phyloP scores from a whole-genome alignment of 2,113 vertebrate genomes.

The Charina bottae region DNA sequence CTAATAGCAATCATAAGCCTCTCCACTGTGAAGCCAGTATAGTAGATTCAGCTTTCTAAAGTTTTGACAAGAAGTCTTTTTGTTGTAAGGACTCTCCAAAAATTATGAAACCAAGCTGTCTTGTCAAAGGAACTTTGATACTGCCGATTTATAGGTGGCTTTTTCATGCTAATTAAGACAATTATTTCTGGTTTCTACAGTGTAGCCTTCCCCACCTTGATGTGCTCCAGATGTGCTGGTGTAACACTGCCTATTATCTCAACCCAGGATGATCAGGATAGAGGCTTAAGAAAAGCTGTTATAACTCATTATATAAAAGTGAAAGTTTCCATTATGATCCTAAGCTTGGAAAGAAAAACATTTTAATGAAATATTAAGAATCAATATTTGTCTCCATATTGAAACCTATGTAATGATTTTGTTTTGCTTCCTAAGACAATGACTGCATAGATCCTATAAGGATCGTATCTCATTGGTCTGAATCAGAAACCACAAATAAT shows the following conservation, averaged over 20 bases:
- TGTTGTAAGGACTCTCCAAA: background rate
- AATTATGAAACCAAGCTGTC: background rate
- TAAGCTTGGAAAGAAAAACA: background rate
- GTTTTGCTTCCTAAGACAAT: background rate
- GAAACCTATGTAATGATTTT: background rate
- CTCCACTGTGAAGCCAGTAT: background rate
- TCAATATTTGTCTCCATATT: background rate
- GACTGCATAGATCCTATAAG: background rate
- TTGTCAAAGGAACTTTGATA: background rate
- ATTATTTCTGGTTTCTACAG: background rate
- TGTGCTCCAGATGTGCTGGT: background rate
- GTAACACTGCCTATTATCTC: background rate
- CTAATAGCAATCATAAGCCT: background rate
- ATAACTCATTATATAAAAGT: background rate
- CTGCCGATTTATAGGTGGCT: background rate
- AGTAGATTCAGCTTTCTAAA: background rate
- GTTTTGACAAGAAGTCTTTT: background rate
- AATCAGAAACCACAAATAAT: background rate
- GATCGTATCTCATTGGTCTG: background rate
- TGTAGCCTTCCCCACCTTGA: background rate
- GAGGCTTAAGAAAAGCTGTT: background rate
- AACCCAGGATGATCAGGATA: background rate
- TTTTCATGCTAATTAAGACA: constrained; percentile 5
- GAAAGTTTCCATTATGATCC: background rate
- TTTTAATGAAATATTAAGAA: background rate